Percentiles rank a stretch among this genome's conserved stretches.
Evolutionary conservation across 2,888 invertebrate genomes (phyloP).

Genomic region (Apamea sordens): DNA sequence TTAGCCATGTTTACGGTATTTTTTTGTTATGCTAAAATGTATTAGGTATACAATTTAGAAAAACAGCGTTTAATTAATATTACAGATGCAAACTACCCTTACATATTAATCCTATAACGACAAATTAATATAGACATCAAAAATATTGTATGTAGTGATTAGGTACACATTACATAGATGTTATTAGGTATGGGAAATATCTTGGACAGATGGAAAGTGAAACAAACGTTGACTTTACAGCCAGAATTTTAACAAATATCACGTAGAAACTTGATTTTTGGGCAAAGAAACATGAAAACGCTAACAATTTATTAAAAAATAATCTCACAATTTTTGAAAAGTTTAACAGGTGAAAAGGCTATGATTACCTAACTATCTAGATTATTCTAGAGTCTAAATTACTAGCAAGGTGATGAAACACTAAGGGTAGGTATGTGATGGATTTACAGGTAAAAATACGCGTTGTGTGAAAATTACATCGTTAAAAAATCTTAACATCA

Average conservation of each 20-base stretch:
- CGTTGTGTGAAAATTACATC: conserved; percentile 31
- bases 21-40: not conserved
- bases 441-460: conserved; percentile 37
- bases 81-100: conserved; percentile 56
- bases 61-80: conserved; percentile 23
- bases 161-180: conserved; percentile 39
- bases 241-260: not conserved
- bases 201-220: not conserved
- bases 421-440: conserved; percentile 11
- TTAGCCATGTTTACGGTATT: not conserved
- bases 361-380: conserved; percentile 52
- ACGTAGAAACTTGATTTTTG: not conserved
- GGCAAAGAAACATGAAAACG: not conserved
- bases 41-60: conserved; percentile 8
- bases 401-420: conserved; percentile 54
- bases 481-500: conserved; percentile 18
- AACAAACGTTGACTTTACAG: not conserved
- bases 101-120: conserved; percentile 26
- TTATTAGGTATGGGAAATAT: not conserved
- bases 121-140: conserved; percentile 40
- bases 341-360: conserved; percentile 38
- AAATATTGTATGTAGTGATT: conserved; percentile 23
- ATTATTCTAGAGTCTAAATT: conserved; percentile 65
- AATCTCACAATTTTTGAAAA: conserved; percentile 16
- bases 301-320: not conserved